Evolutionary conservation across 2,888 invertebrate species (phyloP).

Genomic region (Drosophila vallismaia): DNA sequence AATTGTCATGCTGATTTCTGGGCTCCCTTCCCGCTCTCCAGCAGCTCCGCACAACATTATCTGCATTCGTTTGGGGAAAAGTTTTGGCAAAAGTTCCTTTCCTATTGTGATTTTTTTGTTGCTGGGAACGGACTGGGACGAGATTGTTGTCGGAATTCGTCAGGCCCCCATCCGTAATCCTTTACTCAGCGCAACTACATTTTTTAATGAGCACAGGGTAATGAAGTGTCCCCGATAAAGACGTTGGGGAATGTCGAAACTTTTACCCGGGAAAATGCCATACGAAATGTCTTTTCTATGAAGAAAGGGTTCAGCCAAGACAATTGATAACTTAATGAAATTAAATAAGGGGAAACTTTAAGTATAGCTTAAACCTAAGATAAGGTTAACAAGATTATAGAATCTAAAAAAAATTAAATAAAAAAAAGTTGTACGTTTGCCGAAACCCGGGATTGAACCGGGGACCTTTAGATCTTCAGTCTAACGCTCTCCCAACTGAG

Average conservation of each 20-base stretch:
- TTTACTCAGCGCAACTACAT: constrained; percentile 24
- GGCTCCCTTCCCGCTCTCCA: constrained; percentile 41
- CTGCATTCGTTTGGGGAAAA: constrained; percentile 54
- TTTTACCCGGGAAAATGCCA: constrained; percentile 55
- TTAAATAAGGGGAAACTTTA: not conserved
- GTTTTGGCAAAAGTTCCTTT: constrained; percentile 58
- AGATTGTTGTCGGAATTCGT: constrained; percentile 34
- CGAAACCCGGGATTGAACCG: constrained; percentile 90
- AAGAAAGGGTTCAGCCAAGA: constrained; percentile 21
- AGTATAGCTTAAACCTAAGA: not conserved
- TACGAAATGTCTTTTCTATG: constrained; percentile 58
- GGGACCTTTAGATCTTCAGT: constrained; percentile 91
- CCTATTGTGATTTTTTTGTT: constrained; percentile 63
- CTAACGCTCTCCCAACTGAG: constrained; percentile 93
- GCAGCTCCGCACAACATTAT: constrained; percentile 59
- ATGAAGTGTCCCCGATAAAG: constrained; percentile 48
- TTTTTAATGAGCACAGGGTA: constrained; percentile 44
- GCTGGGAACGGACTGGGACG: constrained; percentile 16
- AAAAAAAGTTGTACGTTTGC: constrained; percentile 80
- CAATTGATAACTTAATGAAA: constrained; percentile 36
- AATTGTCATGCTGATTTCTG: constrained; percentile 75
- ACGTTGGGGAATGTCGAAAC: constrained; percentile 49
- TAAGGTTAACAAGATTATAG: not conserved
- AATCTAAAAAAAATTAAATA: not conserved
- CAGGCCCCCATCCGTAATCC: constrained; percentile 20